phyloP scores from a whole-genome alignment of 1,140 invertebrate species.

The Meloidogyne chitwoodi region DNA sequence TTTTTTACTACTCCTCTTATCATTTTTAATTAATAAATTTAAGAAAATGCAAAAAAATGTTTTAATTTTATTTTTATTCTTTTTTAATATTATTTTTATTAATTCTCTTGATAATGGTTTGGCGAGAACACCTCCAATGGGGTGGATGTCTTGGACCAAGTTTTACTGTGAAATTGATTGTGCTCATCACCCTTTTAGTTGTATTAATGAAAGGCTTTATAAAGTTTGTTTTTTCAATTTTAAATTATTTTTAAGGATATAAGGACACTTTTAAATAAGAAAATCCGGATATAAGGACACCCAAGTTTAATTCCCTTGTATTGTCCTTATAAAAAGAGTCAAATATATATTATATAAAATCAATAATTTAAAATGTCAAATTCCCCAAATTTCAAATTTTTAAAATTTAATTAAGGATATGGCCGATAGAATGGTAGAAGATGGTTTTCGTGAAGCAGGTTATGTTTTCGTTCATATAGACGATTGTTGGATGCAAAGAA shows the following conservation, averaged over 20 bases:
- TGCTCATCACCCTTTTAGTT: conserved; percentile 46
- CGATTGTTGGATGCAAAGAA: conserved; percentile 53
- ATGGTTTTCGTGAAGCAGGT: conserved; percentile 46
- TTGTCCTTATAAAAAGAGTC: no score
- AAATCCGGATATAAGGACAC: no score
- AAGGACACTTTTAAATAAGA: no score
- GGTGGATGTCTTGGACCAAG: conserved; percentile 88
- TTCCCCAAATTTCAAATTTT: neutral
- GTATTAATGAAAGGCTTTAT: conserved; percentile 58
- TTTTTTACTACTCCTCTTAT: no score
- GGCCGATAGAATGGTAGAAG: conserved; percentile 39
- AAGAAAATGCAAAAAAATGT: neutral
- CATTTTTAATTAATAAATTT: no score
- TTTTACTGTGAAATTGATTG: conserved; percentile 90
- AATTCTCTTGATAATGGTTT: neutral
- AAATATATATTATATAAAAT: no score
- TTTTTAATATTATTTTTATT: neutral
- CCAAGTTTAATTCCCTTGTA: no score
- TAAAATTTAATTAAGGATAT: conserved; percentile 13
- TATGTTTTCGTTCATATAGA: conserved; percentile 49
- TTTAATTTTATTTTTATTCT: neutral
- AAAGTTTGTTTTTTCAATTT: no score
- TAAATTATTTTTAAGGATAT: no score
- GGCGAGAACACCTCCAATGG: conserved; percentile 63
- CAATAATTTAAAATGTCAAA: neutral